Evolutionary conservation across 2,113 vertebrate genomes (phyloP).

Genomic region (Notiomystis cincta): DNA sequence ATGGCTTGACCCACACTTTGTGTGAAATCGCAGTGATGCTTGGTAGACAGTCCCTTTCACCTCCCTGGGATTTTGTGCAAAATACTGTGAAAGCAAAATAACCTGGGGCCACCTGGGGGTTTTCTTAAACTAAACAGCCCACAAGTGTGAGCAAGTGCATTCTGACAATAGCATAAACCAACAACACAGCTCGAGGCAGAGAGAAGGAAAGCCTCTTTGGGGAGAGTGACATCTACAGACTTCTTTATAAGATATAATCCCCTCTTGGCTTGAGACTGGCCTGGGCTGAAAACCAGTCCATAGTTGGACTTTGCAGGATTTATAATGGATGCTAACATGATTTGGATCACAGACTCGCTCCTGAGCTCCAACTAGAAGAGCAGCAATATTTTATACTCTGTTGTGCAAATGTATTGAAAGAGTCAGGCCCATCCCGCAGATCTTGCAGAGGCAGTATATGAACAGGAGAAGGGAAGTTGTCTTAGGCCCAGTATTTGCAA

Average conservation of each 20-base stretch:
- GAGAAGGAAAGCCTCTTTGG: background rate
- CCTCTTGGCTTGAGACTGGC: background rate
- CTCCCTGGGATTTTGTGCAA: background rate
- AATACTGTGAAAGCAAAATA: slow-evolving; percentile 20
- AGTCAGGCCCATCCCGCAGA: background rate
- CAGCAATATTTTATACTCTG: background rate
- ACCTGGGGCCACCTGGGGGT: slow-evolving; percentile 9
- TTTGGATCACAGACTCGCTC: background rate
- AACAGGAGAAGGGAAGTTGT: background rate
- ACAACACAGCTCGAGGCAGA: background rate
- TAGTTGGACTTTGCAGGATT: background rate
- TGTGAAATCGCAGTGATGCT: slow-evolving; percentile 2
- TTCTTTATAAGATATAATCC: slow-evolving; percentile 3
- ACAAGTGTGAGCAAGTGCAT: slow-evolving; percentile 38
- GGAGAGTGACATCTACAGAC: slow-evolving; percentile 33
- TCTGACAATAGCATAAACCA: slow-evolving; percentile 47
- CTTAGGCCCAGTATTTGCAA: background rate
- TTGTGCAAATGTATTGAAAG: background rate
- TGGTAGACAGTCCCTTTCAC: slow-evolving; percentile 9
- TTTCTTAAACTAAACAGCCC: slow-evolving; percentile 48
- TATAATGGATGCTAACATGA: background rate
- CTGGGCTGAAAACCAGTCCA: background rate
- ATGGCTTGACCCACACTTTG: background rate
- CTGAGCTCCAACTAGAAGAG: background rate
- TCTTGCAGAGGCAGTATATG: background rate